Percentiles rank a stretch among this genome's conserved stretches.
phyloP scores from a whole-genome alignment of 1,140 invertebrate species.

The Drosophila kanapiae region DNA sequence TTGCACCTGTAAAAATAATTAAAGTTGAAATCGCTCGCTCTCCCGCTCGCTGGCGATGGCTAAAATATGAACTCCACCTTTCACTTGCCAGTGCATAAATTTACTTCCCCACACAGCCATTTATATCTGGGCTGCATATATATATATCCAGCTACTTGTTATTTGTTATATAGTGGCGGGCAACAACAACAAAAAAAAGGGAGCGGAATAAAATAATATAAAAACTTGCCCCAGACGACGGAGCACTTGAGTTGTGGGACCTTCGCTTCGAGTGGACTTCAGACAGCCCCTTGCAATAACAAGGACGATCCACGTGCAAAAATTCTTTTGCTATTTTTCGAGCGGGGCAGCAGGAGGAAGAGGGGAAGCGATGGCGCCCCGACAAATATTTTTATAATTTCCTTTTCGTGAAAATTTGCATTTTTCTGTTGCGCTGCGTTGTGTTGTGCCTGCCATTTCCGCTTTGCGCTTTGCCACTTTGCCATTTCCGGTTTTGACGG shows the following conservation, averaged over 20 bases:
- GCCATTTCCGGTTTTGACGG: constrained; percentile 76
- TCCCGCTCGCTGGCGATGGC: constrained; percentile 23
- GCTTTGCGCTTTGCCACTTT: constrained; percentile 71
- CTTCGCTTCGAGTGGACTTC: constrained; percentile 66
- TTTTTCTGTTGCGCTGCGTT: constrained; percentile 55
- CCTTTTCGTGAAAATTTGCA: constrained; percentile 69
- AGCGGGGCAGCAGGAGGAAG: neutral
- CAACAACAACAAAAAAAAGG: constrained; percentile 13
- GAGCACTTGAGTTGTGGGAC: constrained; percentile 59
- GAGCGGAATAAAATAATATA: constrained; percentile 22
- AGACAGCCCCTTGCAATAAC: constrained; percentile 44
- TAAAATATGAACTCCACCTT: constrained; percentile 62
- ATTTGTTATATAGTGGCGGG: constrained; percentile 54
- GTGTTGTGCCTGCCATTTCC: constrained; percentile 66
- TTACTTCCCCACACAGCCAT: constrained; percentile 31
- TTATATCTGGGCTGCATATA: constrained; percentile 35
- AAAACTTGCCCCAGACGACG: constrained; percentile 66
- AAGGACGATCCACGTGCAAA: constrained; percentile 71
- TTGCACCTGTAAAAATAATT: constrained; percentile 57
- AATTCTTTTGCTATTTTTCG: constrained; percentile 47
- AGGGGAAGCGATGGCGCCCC: neutral
- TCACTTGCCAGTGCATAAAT: constrained; percentile 60
- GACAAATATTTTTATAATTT: constrained; percentile 79
- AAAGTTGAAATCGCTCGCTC: constrained; percentile 48
- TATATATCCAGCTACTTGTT: constrained; percentile 55